Percentiles rank a stretch among this genome's conserved stretches.
phyloP scores from a whole-genome alignment of 1,140 invertebrate genomes.

The Wasmannia auropunctata region DNA sequence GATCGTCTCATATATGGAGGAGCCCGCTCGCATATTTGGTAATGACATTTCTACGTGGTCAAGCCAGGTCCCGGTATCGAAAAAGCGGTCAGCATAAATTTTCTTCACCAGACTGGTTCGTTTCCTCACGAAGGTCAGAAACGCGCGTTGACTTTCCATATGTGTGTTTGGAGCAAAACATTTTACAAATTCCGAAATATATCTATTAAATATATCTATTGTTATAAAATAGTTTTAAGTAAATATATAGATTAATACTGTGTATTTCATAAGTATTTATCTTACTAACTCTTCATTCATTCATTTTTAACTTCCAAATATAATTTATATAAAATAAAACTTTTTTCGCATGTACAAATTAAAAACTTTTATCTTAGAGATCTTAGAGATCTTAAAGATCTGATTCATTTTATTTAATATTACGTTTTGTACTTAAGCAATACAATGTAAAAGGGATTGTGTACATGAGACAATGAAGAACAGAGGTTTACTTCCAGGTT shows the following conservation, averaged over 20 bases:
- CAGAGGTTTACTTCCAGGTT: constrained; percentile 10
- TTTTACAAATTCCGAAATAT: neutral
- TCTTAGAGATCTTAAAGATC: neutral
- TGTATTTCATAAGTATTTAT: neutral
- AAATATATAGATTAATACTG: neutral
- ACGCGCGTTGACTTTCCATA: neutral
- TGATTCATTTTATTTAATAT: neutral
- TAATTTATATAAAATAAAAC: neutral
- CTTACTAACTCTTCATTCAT: neutral
- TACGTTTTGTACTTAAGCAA: neutral
- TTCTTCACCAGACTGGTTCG: constrained; percentile 3
- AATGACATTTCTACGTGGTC: neutral
- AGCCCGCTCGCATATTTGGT: neutral
- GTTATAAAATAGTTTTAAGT: neutral
- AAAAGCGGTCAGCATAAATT: constrained; percentile 58
- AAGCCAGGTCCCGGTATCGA: constrained; percentile 32
- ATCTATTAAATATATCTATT: neutral
- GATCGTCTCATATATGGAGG: neutral
- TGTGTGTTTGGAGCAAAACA: neutral
- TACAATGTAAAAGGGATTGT: neutral
- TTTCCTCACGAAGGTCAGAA: constrained; percentile 13
- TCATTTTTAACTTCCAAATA: neutral
- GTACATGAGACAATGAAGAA: neutral
- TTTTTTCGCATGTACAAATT: neutral
- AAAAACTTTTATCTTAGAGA: too few relatives aligned